phyloP scores from a whole-genome alignment of 2,888 invertebrate species.

The Drosophila antonietae region DNA sequence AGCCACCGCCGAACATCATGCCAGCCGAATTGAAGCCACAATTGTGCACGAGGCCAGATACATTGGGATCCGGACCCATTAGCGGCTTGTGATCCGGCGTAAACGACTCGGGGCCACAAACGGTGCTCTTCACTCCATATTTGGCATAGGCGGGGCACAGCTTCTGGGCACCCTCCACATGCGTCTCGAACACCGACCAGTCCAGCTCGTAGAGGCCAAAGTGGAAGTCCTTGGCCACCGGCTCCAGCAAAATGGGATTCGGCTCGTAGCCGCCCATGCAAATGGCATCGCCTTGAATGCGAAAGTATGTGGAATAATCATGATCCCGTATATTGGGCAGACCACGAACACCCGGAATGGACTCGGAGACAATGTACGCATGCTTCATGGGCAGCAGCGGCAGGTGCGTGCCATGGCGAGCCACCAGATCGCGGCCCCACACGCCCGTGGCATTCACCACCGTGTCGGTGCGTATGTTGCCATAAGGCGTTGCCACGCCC shows the following conservation, averaged over 20 bases:
- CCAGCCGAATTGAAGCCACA: constrained; percentile 96
- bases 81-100: constrained; percentile 96
- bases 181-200: constrained; percentile 92
- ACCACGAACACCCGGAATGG: constrained; percentile 90
- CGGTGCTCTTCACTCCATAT: constrained; percentile 92
- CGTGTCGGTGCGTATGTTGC: constrained; percentile 89
- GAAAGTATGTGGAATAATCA: constrained; percentile 92
- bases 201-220: constrained; percentile 95
- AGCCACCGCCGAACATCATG: constrained; percentile 96
- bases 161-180: constrained; percentile 89
- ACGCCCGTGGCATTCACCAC: constrained; percentile 91
- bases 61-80: constrained; percentile 90
- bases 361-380: constrained; percentile 93
- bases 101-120: constrained; percentile 96
- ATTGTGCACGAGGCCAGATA: constrained; percentile 91
- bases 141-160: constrained; percentile 90
- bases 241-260: constrained; percentile 92
- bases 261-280: constrained; percentile 94
- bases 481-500: constrained; percentile 91
- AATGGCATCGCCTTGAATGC: constrained; percentile 93
- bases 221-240: constrained; percentile 91
- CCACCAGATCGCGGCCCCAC: constrained; percentile 90
- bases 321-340: constrained; percentile 94
- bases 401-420: constrained; percentile 86
- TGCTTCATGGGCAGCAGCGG: constrained; percentile 94